Evolutionary conservation across 1,140 invertebrate genomes (phyloP), one percentile per base, ranked within the genome.

Genomic region (Drosophila pandora): DNA sequence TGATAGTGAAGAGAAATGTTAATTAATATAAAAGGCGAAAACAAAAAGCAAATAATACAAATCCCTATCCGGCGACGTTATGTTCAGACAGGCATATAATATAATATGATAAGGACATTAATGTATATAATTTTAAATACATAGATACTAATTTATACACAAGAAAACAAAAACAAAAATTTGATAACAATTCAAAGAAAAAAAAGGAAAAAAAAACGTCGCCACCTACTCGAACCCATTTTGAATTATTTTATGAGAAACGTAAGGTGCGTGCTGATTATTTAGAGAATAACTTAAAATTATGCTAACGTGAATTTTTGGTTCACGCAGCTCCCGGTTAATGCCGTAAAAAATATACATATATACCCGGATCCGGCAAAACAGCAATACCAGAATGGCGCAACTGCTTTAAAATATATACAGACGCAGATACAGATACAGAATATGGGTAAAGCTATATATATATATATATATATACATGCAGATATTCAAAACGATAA

Each of bases 191-290:
- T 60, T 47, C 76, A 76, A 17, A 1, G 17, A 17, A 17, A 17
- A 17, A 17, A 62, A 37, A 17, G 17, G 17, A 17, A 17, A 17
- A 17, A 17, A 62, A 37, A 85, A 87, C 65, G 82, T 87, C 82
- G 81, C 81, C 81, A 85, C 76, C 81, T 81, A 85, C 77, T 80
- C 76, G 76, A 72, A 87, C 61, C 77, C 81, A 87, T 85, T 85
- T 85, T 87, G 78, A 87, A 76, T 84, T 80, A 81, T 80, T 77
- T 85, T 82, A 69, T 60, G 57, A 22, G 57, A 22, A 39, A 63
- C 53, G 57, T 50, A 53, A 57, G 53, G 39, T 48, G 43, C 54
- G 62, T 67, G 57, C 63, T 32, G 60, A 57, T 78, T 70, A 70
- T 70, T 57, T 80, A 79, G 77, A 80, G 61, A 64, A 65, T 70